Conservation (phyloP, 2,888 invertebrate genomes). For the Gastracanthus pulcherrimus region DNA sequence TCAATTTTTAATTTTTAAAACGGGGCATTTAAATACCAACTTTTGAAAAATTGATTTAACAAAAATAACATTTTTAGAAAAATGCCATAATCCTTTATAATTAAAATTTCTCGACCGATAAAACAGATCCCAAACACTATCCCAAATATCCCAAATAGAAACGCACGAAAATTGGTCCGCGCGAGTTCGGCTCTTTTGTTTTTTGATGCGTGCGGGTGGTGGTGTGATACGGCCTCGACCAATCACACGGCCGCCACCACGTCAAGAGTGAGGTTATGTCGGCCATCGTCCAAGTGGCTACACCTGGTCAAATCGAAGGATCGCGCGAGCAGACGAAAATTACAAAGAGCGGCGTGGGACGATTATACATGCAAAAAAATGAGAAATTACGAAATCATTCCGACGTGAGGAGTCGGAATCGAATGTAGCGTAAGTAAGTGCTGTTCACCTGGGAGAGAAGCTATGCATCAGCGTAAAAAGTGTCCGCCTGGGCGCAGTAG, state of each 20-base stretch:
- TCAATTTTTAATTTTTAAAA: no score
- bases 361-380: conserved; percentile 35
- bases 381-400: conserved; percentile 52
- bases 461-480: not conserved
- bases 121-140: not conserved
- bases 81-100: no score
- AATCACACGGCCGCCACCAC: not conserved
- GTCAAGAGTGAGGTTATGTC: conserved; percentile 18
- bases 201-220: not conserved
- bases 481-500: conserved; percentile 5
- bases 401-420: conserved; percentile 3
- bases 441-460: not conserved
- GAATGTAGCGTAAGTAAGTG: no score
- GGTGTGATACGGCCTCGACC: conserved; percentile 13
- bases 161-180: not conserved
- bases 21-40: no score
- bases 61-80: no score
- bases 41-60: no score
- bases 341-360: not conserved
- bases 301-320: not conserved
- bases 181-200: not conserved
- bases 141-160: not conserved
- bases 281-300: not conserved
- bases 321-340: conserved; percentile 30
- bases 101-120: not conserved